Base-by-base conservation (phyloP, 2,888 invertebrate genomes). In the Rhagophthalmus giganteus region DNA sequence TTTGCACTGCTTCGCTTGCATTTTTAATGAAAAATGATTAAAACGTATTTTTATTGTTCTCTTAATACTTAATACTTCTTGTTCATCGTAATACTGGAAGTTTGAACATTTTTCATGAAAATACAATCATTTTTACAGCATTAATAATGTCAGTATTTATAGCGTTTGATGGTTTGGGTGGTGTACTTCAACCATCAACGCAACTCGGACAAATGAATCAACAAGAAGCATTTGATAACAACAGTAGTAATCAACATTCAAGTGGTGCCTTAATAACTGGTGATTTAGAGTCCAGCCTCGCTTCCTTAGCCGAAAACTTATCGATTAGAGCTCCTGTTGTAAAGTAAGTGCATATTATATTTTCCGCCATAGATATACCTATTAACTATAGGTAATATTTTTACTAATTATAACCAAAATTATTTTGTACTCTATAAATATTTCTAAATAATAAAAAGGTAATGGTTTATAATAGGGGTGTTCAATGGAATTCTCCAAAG, bases 231-330 rank as follows among this genome's bases (percentile, higher is more conserved):
- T 48, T 39, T 12, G 62, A 62, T 34, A 55, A 44, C 66, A 59
- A 57, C 27, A 59, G 53, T 42, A 59, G 53, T 24, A 60, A 59
- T 64, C 63, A 76, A 47, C 65, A 69, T 33, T 61, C 68, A 10
- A 74, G 73, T 53, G 71, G 78, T 59, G 75, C 78, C 56, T 87
- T 96, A 59, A 81, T 95, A 57, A 92, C 93, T 14, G 93, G 94
- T 45, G 96, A 96, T 76, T 79, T 97, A 74, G 95, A 97, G 74
- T 90, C 93, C 63, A 94, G 94, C 64, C 84, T 96, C 54, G 94
- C 94, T 56, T 90, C 90, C 60, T 79, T 97, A 65, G 96, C 95
- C 55, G 92, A 95, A 78, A 96, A 95, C 77, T 83, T 97, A 65
- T 84, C 87, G 66, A 92, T 93, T 68, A 90, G 90, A 60, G 81